A percentile compares a stretch with the other conserved stretches of the same genome.
Conservation (phyloP, 2,888 invertebrate genomes). For the Augiades crinisus region DNA sequence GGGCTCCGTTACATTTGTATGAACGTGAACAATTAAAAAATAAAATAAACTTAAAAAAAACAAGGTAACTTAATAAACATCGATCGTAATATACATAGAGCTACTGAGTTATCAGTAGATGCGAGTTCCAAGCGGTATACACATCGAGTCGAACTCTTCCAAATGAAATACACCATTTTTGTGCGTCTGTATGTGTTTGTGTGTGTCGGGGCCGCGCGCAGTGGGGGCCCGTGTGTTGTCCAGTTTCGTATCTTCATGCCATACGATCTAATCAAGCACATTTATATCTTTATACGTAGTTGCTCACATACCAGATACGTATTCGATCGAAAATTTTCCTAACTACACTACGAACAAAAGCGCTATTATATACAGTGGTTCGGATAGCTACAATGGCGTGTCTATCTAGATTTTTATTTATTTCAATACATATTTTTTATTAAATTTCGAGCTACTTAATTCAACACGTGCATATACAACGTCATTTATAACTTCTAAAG, state of each 20-base stretch:
- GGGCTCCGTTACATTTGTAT: slow-evolving; percentile 63
- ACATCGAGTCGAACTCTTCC: slow-evolving; percentile 21
- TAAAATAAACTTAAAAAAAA: slow-evolving; percentile 41
- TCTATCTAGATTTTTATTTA: no score
- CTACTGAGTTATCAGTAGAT: slow-evolving; percentile 12
- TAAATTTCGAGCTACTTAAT: neutral
- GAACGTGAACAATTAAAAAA: slow-evolving; percentile 44
- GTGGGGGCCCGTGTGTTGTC: slow-evolving; percentile 53
- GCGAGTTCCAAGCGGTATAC: slow-evolving; percentile 20
- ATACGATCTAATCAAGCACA: slow-evolving; percentile 68
- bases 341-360: slow-evolving; percentile 49
- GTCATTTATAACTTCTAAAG: slow-evolving; percentile 4
- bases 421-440: neutral
- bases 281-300: slow-evolving; percentile 56
- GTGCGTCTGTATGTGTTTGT: slow-evolving; percentile 46
- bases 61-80: slow-evolving; percentile 50
- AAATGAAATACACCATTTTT: slow-evolving; percentile 28
- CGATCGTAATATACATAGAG: slow-evolving; percentile 35
- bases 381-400: slow-evolving; percentile 5
- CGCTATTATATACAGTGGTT: slow-evolving; percentile 38
- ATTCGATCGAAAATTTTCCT: slow-evolving; percentile 38
- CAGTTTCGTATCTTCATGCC: slow-evolving; percentile 58
- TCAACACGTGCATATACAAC: slow-evolving; percentile 7
- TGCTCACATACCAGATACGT: slow-evolving; percentile 78
- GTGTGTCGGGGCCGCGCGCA: slow-evolving; percentile 45